Evolutionary conservation across 2,797 vertebrate species (phyloP).

Genomic region (Xerus rutilus): DNA sequence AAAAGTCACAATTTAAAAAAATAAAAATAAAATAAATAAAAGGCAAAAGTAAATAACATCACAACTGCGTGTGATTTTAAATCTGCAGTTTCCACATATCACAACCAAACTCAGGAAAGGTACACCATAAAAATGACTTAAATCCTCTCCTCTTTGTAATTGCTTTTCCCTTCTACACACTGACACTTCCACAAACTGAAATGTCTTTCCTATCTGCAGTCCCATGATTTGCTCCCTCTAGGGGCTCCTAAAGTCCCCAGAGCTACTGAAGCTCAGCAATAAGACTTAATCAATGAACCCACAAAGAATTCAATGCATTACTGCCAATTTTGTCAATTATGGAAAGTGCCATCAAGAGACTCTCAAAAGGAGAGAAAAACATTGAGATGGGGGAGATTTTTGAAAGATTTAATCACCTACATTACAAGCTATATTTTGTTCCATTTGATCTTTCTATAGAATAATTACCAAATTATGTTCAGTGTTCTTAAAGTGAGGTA

Average conservation of each 20-base stretch:
- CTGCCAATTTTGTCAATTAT: background rate
- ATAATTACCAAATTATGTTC: background rate
- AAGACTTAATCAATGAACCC: constrained; percentile 21
- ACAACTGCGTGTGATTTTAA: background rate
- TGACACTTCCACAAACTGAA: background rate
- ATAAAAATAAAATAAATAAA: background rate
- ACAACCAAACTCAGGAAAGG: constrained; percentile 31
- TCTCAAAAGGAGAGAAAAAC: background rate
- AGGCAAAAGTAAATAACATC: constrained; percentile 4
- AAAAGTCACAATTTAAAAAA: constrained; percentile 14
- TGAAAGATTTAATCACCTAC: constrained; percentile 5
- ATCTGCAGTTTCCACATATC: constrained; percentile 37
- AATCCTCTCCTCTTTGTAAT: background rate
- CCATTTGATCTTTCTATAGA: background rate
- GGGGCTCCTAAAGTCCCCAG: background rate
- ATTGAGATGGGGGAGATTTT: background rate
- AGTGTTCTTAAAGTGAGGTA: background rate
- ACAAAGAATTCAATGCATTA: constrained; percentile 10
- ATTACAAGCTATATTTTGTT: constrained; percentile 46
- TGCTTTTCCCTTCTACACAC: background rate
- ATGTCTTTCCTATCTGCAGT: background rate
- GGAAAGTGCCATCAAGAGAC: constrained; percentile 24
- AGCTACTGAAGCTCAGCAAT: background rate
- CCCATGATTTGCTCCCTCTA: background rate
- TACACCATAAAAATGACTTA: background rate